phyloP scores from a whole-genome alignment of 2,888 invertebrate species.

The Chalcosyrphus nemorum region DNA sequence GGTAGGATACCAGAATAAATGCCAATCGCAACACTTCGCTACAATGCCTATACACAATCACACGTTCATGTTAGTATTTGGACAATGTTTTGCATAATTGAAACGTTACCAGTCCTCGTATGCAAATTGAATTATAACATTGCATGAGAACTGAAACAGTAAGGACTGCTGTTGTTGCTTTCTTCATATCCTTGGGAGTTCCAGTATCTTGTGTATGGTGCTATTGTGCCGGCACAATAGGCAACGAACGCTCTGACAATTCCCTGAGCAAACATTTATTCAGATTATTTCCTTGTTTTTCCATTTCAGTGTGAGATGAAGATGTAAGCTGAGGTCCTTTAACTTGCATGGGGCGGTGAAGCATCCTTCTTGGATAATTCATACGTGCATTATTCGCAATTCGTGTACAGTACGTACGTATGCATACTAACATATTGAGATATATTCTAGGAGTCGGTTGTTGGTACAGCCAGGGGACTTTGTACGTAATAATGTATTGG shows the following conservation, averaged over 20 bases:
- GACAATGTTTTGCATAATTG: constrained; percentile 64
- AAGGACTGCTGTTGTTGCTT: constrained; percentile 3
- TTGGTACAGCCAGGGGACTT: too few relatives aligned
- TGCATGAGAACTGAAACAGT: constrained; percentile 38
- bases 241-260: constrained; percentile 77
- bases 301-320: constrained; percentile 39
- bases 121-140: constrained; percentile 65
- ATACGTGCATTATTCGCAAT: constrained; percentile 42
- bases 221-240: constrained; percentile 38
- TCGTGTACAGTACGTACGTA: too few relatives aligned
- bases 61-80: constrained; percentile 25
- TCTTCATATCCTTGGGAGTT: constrained; percentile 47
- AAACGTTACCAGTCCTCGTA: constrained; percentile 57
- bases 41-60: not conserved
- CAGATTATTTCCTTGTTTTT: constrained; percentile 77
- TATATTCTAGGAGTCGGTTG: too few relatives aligned
- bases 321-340: constrained; percentile 41
- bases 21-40: constrained; percentile 19
- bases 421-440: too few relatives aligned
- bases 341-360: not conserved
- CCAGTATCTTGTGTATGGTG: constrained; percentile 8
- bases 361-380: constrained; percentile 47
- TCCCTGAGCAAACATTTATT: constrained; percentile 80
- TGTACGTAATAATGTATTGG: too few relatives aligned
- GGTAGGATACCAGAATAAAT: constrained; percentile 11